Percentiles rank a stretch among this genome's conserved stretches.
Evolutionary conservation across 2,797 vertebrate species (phyloP).

Genomic region (Macropodus opercularis): DNA sequence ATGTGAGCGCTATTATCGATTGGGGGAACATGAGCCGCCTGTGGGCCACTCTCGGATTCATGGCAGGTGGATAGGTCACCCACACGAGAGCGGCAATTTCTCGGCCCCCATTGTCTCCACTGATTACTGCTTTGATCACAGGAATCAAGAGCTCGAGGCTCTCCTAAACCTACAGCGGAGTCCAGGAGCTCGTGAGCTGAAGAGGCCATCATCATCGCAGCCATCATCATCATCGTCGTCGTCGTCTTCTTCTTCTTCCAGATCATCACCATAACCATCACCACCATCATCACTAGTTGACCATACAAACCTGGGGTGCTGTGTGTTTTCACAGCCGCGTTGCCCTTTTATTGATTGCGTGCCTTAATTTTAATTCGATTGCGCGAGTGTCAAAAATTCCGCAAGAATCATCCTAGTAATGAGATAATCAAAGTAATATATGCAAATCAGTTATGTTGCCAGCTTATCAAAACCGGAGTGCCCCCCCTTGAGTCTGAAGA

Average conservation of each 20-base stretch:
- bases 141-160: slow-evolving; percentile 71
- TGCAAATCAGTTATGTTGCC: slow-evolving; percentile 99
- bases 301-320: slow-evolving; percentile 62
- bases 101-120: slow-evolving; percentile 74
- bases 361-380: slow-evolving; percentile 92
- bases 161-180: slow-evolving; percentile 61
- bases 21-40: slow-evolving; percentile 64
- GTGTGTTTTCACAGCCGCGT: slow-evolving; percentile 72
- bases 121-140: slow-evolving; percentile 79
- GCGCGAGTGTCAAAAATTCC: slow-evolving; percentile 87
- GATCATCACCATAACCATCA: slow-evolving; percentile 34
- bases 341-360: slow-evolving; percentile 88
- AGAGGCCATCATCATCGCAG: slow-evolving; percentile 67
- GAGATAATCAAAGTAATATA: slow-evolving; percentile 99
- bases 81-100: slow-evolving; percentile 71
- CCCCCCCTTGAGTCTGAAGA: slow-evolving; percentile 98
- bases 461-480: slow-evolving; percentile 99
- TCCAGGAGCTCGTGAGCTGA: slow-evolving; percentile 65
- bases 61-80: slow-evolving; percentile 79
- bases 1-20: slow-evolving; percentile 74
- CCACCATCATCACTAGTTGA: slow-evolving; percentile 64
- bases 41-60: slow-evolving; percentile 73
- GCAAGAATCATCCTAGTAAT: slow-evolving; percentile 98
- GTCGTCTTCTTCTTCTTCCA: slow-evolving; percentile 29
- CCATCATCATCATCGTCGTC: slow-evolving; percentile 11